Evolutionary conservation across 2,888 invertebrate genomes (phyloP), one percentile per base, ranked within the genome.

Genomic region (Euclidia mi): DNA sequence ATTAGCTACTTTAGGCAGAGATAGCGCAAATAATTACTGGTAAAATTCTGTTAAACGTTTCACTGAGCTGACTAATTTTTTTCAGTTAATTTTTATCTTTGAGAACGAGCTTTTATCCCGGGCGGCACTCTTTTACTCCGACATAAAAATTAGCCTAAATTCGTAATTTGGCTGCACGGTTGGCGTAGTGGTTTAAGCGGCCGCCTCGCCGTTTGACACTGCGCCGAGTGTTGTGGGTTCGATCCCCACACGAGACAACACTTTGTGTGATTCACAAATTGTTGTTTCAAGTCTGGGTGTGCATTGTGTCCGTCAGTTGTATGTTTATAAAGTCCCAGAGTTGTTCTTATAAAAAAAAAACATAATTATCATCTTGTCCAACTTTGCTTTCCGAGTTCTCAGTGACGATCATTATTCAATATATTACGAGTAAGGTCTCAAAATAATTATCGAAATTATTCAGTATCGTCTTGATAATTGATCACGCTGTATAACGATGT

Each of bases 61-160:
- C 45, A 47, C 47, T 51, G 17, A 56, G 51, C 52, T 64, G 68
- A 69, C 73, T 76, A 73, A 82, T 82, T 81, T 71, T n/a, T 52
- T 65, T 73, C 56, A 66, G 78, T 82, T 73, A 83, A 82, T 84
- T 73, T 79, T 80, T 71, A 70, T 69, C 64, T 76, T 81, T 74
- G 73, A 65, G 66, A 76, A 68, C 46, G 68, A 70, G 73, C 70
- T 80, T 76, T 78, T 71, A 78, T 75, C 60, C 43, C 56, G 37
- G 44, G 50, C 51, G 43, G 35, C 41, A 52, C 46, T 56, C 67
- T 65, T 68, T 65, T 64, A 53, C 63, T 65, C 61, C 61, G 45
- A 70, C 66, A 65, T 7, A 73, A n/a, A n/a, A 82, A 88, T 89
- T 86, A 81, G 52, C 87, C 87, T 88, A 83, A 85, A 84, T 69